Conservation (phyloP, 2,888 invertebrate species). For the Leptothorax acervorum region DNA sequence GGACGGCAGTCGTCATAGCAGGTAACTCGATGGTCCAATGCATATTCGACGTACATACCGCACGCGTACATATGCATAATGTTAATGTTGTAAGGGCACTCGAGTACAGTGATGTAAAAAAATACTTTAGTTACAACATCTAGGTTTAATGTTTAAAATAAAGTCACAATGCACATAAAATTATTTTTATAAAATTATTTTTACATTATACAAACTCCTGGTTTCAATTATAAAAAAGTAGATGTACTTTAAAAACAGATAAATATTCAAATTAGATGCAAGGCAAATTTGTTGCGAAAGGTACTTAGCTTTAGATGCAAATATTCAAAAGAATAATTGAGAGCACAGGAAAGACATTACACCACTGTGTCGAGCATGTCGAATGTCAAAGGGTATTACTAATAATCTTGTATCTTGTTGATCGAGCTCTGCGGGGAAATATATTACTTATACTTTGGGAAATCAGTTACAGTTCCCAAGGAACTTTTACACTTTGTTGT, state of each 20-base stretch:
- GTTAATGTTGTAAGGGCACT: conserved; percentile 15
- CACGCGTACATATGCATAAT: conserved; percentile 33
- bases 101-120: conserved; percentile 18
- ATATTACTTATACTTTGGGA: neutral
- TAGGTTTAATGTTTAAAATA: neutral
- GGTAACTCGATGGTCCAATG: conserved; percentile 79
- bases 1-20: conserved; percentile 85
- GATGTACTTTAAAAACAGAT: neutral
- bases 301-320: neutral
- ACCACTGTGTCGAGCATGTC: conserved; percentile 9
- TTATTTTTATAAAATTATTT: neutral
- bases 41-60: conserved; percentile 35
- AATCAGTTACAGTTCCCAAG: neutral
- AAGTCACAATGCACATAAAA: neutral
- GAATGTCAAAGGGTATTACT: conserved; percentile 21
- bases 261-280: neutral
- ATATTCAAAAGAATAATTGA: neutral
- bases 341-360: neutral
- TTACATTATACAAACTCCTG: neutral
- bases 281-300: neutral
- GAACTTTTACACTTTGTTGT: neutral
- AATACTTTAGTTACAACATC: neutral
- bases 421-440: conserved; percentile 21
- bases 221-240: neutral
- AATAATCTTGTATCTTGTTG: conserved; percentile 30